Base-by-base conservation (phyloP, 2,888 invertebrate genomes). In the Caenorhabditis sp. region DNA sequence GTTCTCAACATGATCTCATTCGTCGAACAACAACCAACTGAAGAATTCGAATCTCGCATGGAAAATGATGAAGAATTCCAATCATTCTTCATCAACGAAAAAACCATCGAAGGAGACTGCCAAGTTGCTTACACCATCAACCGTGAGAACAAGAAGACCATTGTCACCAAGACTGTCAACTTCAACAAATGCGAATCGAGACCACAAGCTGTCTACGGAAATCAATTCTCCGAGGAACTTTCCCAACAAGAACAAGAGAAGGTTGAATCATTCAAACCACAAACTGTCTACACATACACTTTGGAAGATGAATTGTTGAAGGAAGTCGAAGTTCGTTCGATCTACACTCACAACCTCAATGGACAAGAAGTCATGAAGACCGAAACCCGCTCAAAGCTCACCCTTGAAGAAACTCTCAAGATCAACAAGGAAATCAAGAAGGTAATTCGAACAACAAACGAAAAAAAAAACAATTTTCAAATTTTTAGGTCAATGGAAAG, bases 131-230 rank as follows among this genome's bases (percentile, higher is more conserved):
- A 77, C 70, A 65, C 74, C 54, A 56, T 70, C 23, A 23, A 63
- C 23, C 21, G 59, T 7, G 73, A 73, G 25, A 14, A 62, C 21
- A 54, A 38, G 27, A 50, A 61, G 23, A 64, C 66, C 17, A 50
- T 43, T 21, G 52, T 70, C 56, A 68, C 71, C 69, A 77, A 77
- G 63, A 63, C 88, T 36, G 83, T 88, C 74, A 88, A 90, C 87
- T 89, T 88, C 83, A 85, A 88, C 68, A 86, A 87, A 69, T 89
- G 89, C 83, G 63, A 61, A 59, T 70, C 83, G 57, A 84, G 86
- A 64, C 85, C 88, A 20, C 66, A 67, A 38, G 26, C 38, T 43
- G 23, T 36, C 26, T 75, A 77, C 58, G 67, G 62, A 59, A 54
- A 62, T 60, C 70, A 70, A n/a, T 71, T 74, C 64, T 12, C 43